Conservation (phyloP, 2,888 invertebrate genomes). For the Macrosiphum euphorbiae region DNA sequence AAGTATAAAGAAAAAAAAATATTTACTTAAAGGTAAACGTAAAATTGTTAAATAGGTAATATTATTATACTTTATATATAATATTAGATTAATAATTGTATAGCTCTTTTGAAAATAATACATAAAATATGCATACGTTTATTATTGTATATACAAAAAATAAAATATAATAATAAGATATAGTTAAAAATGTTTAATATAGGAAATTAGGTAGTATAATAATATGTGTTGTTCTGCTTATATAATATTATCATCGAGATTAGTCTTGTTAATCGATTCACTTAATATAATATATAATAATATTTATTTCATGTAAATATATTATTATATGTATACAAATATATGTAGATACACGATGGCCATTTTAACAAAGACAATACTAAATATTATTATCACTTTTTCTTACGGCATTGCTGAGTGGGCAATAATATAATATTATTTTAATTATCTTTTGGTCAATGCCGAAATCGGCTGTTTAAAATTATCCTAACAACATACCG, state of each 20-base stretch:
- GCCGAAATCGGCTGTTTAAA: neutral
- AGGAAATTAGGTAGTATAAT: neutral
- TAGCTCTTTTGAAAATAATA: slow-evolving; percentile 26
- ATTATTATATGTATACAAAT: neutral
- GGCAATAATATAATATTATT: neutral
- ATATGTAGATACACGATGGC: neutral
- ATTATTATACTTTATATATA: slow-evolving; percentile 4
- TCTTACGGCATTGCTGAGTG: neutral
- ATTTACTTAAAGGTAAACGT: slow-evolving; percentile 18
- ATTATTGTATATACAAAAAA: slow-evolving; percentile 18
- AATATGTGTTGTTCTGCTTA: slow-evolving; percentile 46
- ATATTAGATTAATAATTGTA: slow-evolving; percentile 5
- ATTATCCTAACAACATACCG: neutral
- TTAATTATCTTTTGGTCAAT: neutral
- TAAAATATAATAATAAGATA: slow-evolving; percentile 5
- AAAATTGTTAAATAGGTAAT: slow-evolving; percentile 15
- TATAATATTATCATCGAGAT: slow-evolving; percentile 46
- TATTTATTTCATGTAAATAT: neutral
- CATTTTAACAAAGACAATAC: neutral
- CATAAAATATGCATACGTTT: slow-evolving; percentile 17
- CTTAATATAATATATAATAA: slow-evolving; percentile 23
- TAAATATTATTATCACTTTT: neutral
- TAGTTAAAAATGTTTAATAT: slow-evolving; percentile 30
- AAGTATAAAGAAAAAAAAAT: slow-evolving; percentile 24
- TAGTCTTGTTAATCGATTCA: slow-evolving; percentile 60